Evolutionary conservation across 2,113 vertebrate genomes (phyloP).

Genomic region (Carassius gibelio): DNA sequence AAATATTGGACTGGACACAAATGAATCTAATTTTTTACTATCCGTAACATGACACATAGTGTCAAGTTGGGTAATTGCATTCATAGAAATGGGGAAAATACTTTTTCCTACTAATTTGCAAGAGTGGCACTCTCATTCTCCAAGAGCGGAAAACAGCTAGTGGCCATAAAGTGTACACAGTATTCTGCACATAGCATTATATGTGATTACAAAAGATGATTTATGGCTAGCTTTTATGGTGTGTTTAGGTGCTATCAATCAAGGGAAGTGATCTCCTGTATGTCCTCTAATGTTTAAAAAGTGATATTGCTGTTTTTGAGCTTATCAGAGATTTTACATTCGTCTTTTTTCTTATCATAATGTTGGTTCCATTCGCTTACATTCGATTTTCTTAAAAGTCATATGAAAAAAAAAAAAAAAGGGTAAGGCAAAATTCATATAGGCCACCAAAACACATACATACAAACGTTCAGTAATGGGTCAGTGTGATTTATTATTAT

Average conservation of each 20-base stretch:
- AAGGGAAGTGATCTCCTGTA: not conserved
- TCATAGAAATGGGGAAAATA: constrained; percentile 68
- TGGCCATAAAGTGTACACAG: constrained; percentile 68
- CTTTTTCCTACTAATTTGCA: constrained; percentile 65
- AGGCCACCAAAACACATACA: not conserved
- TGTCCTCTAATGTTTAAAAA: not conserved
- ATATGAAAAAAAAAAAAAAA: not conserved
- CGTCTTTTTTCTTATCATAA: not conserved
- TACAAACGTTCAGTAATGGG: no score
- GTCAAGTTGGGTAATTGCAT: constrained; percentile 74
- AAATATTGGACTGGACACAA: constrained; percentile 71
- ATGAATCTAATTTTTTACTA: constrained; percentile 74
- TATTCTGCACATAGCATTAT: constrained; percentile 1
- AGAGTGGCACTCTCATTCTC: constrained; percentile 46
- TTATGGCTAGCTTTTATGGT: not conserved
- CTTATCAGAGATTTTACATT: not conserved
- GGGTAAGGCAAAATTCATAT: not conserved
- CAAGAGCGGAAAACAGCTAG: constrained; percentile 16
- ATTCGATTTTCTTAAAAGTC: not conserved
- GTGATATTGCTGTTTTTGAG: not conserved
- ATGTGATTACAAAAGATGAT: constrained; percentile 23
- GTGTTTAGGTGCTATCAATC: constrained; percentile 20
- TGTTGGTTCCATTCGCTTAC: not conserved
- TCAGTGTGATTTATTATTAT: no score
- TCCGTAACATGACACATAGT: constrained; percentile 68